Percentiles rank a stretch among this genome's conserved stretches.
phyloP scores from a whole-genome alignment of 2,113 vertebrate species.

The Balaeniceps rex region DNA sequence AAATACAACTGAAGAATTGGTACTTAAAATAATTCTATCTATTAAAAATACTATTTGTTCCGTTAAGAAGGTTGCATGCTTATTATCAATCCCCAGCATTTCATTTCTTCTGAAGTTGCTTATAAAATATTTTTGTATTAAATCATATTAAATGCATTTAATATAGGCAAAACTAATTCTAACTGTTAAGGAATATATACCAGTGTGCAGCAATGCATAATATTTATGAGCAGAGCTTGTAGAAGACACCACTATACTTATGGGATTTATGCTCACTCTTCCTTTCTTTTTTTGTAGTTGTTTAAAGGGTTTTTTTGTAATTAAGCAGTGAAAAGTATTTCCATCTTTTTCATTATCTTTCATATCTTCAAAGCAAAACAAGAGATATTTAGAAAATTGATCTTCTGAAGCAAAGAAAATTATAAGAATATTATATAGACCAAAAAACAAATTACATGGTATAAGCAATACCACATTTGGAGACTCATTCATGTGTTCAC shows the following conservation, averaged over 20 bases:
- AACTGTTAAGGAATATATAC: not conserved
- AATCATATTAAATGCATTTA: not conserved
- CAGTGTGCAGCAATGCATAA: not conserved
- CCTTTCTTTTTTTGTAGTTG: not conserved
- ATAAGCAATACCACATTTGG: not conserved
- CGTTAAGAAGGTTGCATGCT: not conserved
- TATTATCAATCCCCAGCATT: not conserved
- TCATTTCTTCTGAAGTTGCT: not conserved
- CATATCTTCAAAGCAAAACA: not conserved
- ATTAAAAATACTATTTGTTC: not conserved
- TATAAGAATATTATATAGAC: not conserved
- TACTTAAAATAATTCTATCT: not conserved
- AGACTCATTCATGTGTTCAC: not conserved
- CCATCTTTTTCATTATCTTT: not conserved
- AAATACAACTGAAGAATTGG: not conserved
- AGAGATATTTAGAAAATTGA: not conserved
- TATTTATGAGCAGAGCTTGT: not conserved
- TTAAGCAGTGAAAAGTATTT: not conserved
- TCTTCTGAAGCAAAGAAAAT: slow-evolving; percentile 17
- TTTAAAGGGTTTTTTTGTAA: not conserved
- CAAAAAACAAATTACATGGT: not conserved
- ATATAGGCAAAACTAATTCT: not conserved
- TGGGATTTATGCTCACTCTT: not conserved
- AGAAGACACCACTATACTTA: not conserved
- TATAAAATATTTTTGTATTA: not conserved